A percentile compares a stretch with the other conserved stretches of the same genome.
These are phyloP conservation scores for Drosophila kurseongensis DNA, from an alignment of 1,140 invertebrate genomes.

Conservation along the genomic window DNA sequence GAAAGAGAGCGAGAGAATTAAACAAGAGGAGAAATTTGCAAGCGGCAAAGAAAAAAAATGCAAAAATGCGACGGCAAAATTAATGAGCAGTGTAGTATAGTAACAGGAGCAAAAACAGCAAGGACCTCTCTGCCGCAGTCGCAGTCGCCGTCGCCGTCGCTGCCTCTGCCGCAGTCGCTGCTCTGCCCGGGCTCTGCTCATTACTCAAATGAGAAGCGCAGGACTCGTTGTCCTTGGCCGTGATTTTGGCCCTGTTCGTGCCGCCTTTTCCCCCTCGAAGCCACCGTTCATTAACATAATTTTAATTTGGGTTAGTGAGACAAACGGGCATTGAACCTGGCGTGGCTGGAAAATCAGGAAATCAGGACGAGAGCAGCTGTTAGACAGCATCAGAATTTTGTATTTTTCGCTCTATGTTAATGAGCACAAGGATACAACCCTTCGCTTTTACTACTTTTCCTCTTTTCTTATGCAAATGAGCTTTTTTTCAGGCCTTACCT, in stretches of 20 bases:
- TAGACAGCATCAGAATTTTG: slow-evolving; percentile 71
- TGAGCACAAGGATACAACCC: slow-evolving; percentile 62
- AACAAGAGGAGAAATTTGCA: slow-evolving; percentile 65
- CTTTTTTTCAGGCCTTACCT: slow-evolving; percentile 64
- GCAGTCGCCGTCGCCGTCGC: slow-evolving; percentile 7
- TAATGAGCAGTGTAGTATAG: slow-evolving; percentile 57
- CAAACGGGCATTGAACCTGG: slow-evolving; percentile 76
- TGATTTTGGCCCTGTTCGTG: slow-evolving; percentile 68
- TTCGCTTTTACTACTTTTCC: background rate
- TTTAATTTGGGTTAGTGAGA: slow-evolving; percentile 84
- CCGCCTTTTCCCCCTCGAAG: slow-evolving; percentile 17
- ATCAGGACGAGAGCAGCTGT: slow-evolving; percentile 63
- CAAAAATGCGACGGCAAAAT: slow-evolving; percentile 75
- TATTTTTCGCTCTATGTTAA: slow-evolving; percentile 65
- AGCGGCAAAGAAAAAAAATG: slow-evolving; percentile 55
- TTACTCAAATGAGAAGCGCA: slow-evolving; percentile 76
- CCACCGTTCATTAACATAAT: slow-evolving; percentile 83
- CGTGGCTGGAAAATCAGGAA: slow-evolving; percentile 22
- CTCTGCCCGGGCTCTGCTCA: slow-evolving; percentile 51
- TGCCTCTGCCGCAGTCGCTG: slow-evolving; percentile 19
- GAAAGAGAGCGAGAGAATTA: slow-evolving; percentile 51
- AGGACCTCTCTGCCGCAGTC: slow-evolving; percentile 35
- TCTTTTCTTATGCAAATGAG: slow-evolving; percentile 79
- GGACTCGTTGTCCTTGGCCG: slow-evolving; percentile 81
- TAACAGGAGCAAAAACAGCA: slow-evolving; percentile 56